phyloP scores from a whole-genome alignment of 2,113 vertebrate genomes.

The Sceloporus undulatus region DNA sequence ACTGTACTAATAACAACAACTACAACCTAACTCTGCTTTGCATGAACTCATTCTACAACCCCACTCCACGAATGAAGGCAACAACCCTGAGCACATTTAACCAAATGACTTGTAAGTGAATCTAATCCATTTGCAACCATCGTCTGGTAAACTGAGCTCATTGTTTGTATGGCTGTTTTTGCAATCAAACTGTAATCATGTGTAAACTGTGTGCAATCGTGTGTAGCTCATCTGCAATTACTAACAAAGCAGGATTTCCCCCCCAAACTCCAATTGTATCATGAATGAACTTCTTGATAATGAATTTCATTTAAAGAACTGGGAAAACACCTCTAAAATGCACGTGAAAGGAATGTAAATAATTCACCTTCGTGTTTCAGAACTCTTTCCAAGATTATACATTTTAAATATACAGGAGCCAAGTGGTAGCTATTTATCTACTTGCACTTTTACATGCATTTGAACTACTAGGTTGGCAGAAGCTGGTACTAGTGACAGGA shows the following conservation, averaged over 20 bases:
- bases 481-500: too few relatives aligned
- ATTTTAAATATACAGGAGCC: too few relatives aligned
- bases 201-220: conserved; percentile 72
- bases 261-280: conserved; percentile 66
- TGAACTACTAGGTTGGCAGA: too few relatives aligned
- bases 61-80: conserved; percentile 21
- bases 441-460: too few relatives aligned
- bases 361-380: conserved; percentile 32
- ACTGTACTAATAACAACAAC: conserved; percentile 16
- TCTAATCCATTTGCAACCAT: conserved; percentile 72
- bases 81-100: conserved; percentile 70
- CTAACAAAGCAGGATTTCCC: conserved; percentile 66
- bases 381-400: conserved; percentile 1
- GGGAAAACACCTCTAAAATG: conserved; percentile 46
- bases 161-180: conserved; percentile 71
- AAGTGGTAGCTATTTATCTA: too few relatives aligned
- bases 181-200: conserved; percentile 74
- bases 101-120: conserved; percentile 61
- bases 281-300: conserved; percentile 45
- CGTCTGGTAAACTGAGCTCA: conserved; percentile 71
- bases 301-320: conserved; percentile 47
- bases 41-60: conserved; percentile 28
- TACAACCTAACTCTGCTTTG: neutral
- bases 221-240: conserved; percentile 72
- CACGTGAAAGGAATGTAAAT: conserved; percentile 21